phyloP scores from a whole-genome alignment of 2,888 invertebrate genomes.

The Nasonia oneida region DNA sequence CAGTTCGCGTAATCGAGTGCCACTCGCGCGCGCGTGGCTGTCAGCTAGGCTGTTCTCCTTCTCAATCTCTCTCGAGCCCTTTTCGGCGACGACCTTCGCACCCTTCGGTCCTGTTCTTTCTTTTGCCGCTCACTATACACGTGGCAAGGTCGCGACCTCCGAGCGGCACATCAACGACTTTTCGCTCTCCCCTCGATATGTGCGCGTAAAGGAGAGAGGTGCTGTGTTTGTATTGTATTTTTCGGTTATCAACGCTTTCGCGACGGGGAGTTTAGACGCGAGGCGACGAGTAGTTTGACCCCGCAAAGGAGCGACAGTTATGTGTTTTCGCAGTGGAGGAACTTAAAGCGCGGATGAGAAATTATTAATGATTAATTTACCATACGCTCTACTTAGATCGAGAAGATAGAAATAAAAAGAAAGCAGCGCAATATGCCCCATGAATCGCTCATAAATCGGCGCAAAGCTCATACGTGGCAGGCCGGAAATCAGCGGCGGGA shows the following conservation, averaged over 20 bases:
- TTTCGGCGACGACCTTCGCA: background rate
- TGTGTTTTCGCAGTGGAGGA: background rate
- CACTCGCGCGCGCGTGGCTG: background rate
- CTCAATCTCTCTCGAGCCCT: background rate
- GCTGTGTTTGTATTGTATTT: slow-evolving; percentile 30
- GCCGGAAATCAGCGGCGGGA: background rate
- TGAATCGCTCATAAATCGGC: slow-evolving; percentile 4
- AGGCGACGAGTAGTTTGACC: background rate
- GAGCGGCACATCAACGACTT: background rate
- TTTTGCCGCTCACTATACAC: slow-evolving; percentile 64
- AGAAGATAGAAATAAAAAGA: too few relatives aligned
- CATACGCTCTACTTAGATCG: too few relatives aligned
- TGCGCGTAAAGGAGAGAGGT: background rate
- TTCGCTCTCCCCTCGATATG: slow-evolving; percentile 21
- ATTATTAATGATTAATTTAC: too few relatives aligned
- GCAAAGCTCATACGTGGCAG: background rate
- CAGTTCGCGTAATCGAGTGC: slow-evolving; percentile 31
- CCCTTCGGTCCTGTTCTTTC: background rate
- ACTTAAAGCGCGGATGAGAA: too few relatives aligned
- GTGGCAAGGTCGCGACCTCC: slow-evolving; percentile 75
- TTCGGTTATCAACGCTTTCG: slow-evolving; percentile 26
- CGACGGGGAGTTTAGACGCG: too few relatives aligned
- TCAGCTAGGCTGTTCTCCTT: background rate
- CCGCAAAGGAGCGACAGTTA: background rate
- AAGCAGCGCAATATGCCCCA: background rate